These are phyloP conservation scores for Tenualosa thibaudeaui DNA, from an alignment of 2,797 vertebrate species.

Conservation along the genomic window DNA sequence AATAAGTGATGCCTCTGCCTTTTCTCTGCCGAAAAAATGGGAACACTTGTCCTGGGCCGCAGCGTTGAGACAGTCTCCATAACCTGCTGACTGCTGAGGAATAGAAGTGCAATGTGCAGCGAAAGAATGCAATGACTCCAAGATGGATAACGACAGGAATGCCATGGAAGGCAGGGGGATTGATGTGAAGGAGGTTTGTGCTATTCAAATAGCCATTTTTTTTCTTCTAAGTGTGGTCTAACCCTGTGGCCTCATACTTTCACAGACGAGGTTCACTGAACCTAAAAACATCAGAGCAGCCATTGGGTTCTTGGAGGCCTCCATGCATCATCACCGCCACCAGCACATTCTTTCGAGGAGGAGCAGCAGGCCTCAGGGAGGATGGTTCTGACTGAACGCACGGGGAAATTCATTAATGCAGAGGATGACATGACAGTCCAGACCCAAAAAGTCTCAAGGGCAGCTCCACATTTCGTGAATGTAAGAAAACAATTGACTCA, in stretches of 20 bases:
- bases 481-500: background rate
- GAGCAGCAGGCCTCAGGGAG: slow-evolving; percentile 38
- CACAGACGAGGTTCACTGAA: slow-evolving; percentile 52
- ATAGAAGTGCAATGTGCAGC: background rate
- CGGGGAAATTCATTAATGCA: slow-evolving; percentile 35
- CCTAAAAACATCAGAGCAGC: slow-evolving; percentile 52
- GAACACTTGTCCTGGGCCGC: slow-evolving; percentile 16
- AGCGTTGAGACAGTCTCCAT: slow-evolving; percentile 25
- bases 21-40: slow-evolving; percentile 48
- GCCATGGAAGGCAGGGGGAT: background rate
- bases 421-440: background rate
- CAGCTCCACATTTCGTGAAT: background rate
- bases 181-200: slow-evolving; percentile 1
- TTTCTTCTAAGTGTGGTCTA: slow-evolving; percentile 14
- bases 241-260: slow-evolving; percentile 50
- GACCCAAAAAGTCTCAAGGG: background rate
- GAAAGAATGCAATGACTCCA: background rate
- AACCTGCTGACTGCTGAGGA: slow-evolving; percentile 30
- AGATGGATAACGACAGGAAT: slow-evolving; percentile 9
- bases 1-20: slow-evolving; percentile 66
- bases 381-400: slow-evolving; percentile 29
- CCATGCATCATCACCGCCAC: slow-evolving; percentile 37
- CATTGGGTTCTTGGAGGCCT: slow-evolving; percentile 50
- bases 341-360: slow-evolving; percentile 44
- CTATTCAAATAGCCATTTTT: background rate